Base-by-base conservation (phyloP, 2,113 vertebrate genomes). In the Phaethon lepturus region DNA sequence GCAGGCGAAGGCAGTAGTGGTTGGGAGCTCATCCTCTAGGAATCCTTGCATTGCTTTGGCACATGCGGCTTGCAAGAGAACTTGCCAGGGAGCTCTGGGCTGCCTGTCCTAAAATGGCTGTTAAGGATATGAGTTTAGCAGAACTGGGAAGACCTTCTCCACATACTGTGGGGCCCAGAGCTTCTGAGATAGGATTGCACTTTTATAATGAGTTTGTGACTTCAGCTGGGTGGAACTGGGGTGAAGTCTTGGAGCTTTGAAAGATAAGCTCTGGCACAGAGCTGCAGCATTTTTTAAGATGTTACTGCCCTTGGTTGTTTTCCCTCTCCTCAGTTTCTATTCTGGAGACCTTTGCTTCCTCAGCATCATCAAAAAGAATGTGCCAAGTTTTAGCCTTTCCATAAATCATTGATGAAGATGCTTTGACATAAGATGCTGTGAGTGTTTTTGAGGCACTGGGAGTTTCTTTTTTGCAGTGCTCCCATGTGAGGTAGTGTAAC, bases 71-170 rank as follows among this genome's bases (percentile, higher is more conserved):
- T 49, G 62, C 31, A 29, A 18, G 89, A 79, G 89, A 45, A 55
- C 71, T 94, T 97, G 96, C 95, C 95, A 96, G 93, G 71, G 87
- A 94, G 87, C 91, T 94, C 86, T 90, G 91, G 89, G 77, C 96
- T 96, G 93, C 91, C 91, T 96, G 81, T 95, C 96, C 93, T 96
- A 96, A 97, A 96, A 96, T 96, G 96, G 93, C 96, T 95, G 89
- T 95, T 94, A 38, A 69, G 77, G 93, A 90, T 91, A 71, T 14
- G 93, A 94, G 77, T 85, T 89, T 7, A 82, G 80, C 55, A 79
- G 81, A n/a, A 13, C 80, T 91, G 87, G 74, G 91, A 94, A 95
- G 71, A 79, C 15, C 69, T 86, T 93, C 83, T 47, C 45, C 4
- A 14, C 17, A 5, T 29, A 3, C 29, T 40, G 52, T 6, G 18